Evolutionary conservation across 2,113 vertebrate species (phyloP), one percentile per base, ranked within the genome.

Genomic region (Dissostichus mawsoni): DNA sequence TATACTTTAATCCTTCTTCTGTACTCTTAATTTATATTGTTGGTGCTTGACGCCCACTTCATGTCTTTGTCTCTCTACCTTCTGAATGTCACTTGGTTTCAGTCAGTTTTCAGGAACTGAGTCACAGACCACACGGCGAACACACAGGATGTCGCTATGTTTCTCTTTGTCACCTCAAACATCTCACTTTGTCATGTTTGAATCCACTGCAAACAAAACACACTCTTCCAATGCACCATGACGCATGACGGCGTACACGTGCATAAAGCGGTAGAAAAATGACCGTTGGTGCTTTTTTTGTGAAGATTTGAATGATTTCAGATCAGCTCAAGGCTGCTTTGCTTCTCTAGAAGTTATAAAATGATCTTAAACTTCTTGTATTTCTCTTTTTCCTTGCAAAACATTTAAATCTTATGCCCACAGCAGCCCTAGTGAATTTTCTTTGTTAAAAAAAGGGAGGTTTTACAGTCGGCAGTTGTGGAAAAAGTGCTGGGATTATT

Each of bases 61-160:
- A 41, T 41, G 36, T 12, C 20, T 57, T 0, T 14, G 3, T 23
- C 45, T 55, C 50, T 51, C 33, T 52, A 23, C 58, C 23, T 13
- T 41, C 16, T 33, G 0, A 13, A 3, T 69, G 57, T 81, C 51
- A 11, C 5, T 77, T 68, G 71, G 50, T n/a, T 5, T 66, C 51
- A 11, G 8, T 74, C 72, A 71, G 50, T n/a, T 5, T 66, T 77
- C 80, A 91, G 90, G 85, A 91, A 91, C 72, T 87, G 83, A 84
- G 73, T 82, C 76, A 80, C 41, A 25, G 0, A 86, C 85, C 87
- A 0, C 89, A 87, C n/a, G 3, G 18, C 29, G 3, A 13, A 44
- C 73, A 13, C 72, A 84, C 89, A 86, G 85, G 87, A 89, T 82
- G 83, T 66, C 62, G 29, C 57, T 83, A 18, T 13, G 45, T 17